A percentile compares a stretch with the other conserved stretches of the same genome.
Conservation (phyloP, 2,113 vertebrate species). For the Lasiurus borealis region DNA sequence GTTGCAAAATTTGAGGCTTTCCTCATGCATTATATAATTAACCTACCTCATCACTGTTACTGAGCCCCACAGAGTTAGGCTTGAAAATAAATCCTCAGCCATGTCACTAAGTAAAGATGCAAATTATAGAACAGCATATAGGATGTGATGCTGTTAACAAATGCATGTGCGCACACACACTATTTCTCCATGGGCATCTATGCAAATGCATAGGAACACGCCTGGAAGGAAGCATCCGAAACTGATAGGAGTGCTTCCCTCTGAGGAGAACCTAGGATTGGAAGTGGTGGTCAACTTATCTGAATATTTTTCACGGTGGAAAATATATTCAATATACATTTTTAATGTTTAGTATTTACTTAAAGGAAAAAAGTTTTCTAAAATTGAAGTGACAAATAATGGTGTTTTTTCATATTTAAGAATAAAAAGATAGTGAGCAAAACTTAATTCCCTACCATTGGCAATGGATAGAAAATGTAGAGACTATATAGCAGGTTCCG, state of each 20-base stretch:
- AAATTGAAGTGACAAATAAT: background rate
- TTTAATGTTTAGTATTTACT: background rate
- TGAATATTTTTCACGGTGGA: background rate
- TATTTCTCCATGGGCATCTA: background rate
- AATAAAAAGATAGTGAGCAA: background rate
- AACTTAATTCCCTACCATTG: background rate
- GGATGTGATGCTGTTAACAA: background rate
- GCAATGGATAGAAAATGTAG: background rate
- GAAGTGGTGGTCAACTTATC: background rate
- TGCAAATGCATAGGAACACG: background rate
- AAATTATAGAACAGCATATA: background rate
- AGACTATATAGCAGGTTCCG: background rate
- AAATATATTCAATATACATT: background rate
- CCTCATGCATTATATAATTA: background rate
- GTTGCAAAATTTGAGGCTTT: background rate
- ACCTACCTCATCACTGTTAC: background rate
- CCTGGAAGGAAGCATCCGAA: background rate
- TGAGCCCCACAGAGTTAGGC: background rate
- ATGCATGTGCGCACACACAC: background rate
- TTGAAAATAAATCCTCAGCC: background rate
- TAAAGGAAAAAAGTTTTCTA: background rate
- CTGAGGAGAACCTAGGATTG: background rate
- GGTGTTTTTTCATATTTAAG: slow-evolving; percentile 9
- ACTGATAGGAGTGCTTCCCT: background rate
- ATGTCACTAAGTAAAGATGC: background rate